Conservation (phyloP, 2,113 vertebrate genomes). For the Brachyhypopomus gauderio region DNA sequence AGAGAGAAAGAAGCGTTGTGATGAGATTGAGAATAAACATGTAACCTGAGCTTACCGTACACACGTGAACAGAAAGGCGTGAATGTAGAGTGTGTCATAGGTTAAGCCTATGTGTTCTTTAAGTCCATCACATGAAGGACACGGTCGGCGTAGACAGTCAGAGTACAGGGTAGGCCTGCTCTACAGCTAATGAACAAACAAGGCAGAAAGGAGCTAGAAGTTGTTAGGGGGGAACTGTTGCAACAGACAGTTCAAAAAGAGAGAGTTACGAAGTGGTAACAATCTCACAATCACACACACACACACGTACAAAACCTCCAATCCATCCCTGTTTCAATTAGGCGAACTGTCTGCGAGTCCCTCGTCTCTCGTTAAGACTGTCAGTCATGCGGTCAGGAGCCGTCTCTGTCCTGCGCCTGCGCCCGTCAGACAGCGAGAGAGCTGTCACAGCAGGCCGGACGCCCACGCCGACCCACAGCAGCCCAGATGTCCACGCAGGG, state of each 20-base stretch:
- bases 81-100: conserved; percentile 5
- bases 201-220: conserved; percentile 17
- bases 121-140: not conserved
- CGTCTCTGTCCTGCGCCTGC: conserved; percentile 64
- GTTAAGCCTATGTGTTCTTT: conserved; percentile 25
- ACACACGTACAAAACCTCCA: conserved; percentile 52
- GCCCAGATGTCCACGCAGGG: not conserved
- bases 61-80: conserved; percentile 25
- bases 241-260: not conserved
- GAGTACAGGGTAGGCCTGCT: not conserved
- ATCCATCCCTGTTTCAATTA: conserved; percentile 69
- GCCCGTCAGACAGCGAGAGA: conserved; percentile 57
- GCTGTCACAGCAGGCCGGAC: not conserved
- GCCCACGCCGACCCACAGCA: no score
- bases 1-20: conserved; percentile 10
- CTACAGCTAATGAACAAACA: conserved; percentile 27
- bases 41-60: not conserved
- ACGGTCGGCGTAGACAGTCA: not conserved
- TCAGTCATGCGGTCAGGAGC: conserved; percentile 67
- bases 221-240: not conserved
- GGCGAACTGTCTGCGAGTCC: conserved; percentile 61
- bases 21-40: conserved; percentile 12
- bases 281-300: not conserved
- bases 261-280: not conserved
- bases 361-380: conserved; percentile 62